Evolutionary conservation across 2,888 invertebrate species (phyloP).

Genomic region (Ischnus inquisitorius): DNA sequence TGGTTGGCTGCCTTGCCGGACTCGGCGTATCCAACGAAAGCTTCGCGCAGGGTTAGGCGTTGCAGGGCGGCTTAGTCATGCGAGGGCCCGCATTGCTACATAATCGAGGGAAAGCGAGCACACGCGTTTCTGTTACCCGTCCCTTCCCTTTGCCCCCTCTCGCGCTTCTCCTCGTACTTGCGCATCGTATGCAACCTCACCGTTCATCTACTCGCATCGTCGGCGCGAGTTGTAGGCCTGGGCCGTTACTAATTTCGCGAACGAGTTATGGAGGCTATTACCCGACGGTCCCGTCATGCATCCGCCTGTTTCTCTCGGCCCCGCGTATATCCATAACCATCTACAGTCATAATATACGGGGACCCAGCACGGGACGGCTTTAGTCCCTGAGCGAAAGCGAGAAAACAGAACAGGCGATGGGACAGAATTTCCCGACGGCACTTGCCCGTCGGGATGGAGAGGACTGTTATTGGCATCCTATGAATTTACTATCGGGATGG

Average conservation of each 20-base stretch:
- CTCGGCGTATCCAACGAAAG: constrained; percentile 18
- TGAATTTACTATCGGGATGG: constrained; percentile 68
- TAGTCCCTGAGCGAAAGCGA: not conserved
- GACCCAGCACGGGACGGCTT: not conserved
- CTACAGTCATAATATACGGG: constrained; percentile 12
- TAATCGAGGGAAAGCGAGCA: constrained; percentile 39
- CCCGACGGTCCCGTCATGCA: constrained; percentile 47
- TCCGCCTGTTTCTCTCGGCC: not conserved
- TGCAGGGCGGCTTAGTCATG: constrained; percentile 20
- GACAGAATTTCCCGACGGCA: constrained; percentile 28
- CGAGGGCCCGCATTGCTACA: constrained; percentile 62
- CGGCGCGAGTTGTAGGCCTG: constrained; percentile 73
- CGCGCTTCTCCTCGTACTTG: constrained; percentile 11
- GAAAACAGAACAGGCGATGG: constrained; percentile 20
- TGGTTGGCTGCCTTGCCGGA: constrained; percentile 20
- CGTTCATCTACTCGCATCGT: constrained; percentile 47
- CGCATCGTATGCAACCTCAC: constrained; percentile 16
- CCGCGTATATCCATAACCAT: not conserved
- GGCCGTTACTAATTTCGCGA: constrained; percentile 81
- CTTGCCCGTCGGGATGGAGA: constrained; percentile 33
- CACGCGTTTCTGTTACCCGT: constrained; percentile 28
- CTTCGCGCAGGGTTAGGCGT: constrained; percentile 29
- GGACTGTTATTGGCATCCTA: constrained; percentile 63
- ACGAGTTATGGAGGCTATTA: constrained; percentile 62
- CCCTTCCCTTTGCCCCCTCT: not conserved